Evolutionary conservation across 2,113 vertebrate genomes (phyloP), one percentile per base, ranked within the genome.

Genomic region (Megaleporinus macrocephalus): DNA sequence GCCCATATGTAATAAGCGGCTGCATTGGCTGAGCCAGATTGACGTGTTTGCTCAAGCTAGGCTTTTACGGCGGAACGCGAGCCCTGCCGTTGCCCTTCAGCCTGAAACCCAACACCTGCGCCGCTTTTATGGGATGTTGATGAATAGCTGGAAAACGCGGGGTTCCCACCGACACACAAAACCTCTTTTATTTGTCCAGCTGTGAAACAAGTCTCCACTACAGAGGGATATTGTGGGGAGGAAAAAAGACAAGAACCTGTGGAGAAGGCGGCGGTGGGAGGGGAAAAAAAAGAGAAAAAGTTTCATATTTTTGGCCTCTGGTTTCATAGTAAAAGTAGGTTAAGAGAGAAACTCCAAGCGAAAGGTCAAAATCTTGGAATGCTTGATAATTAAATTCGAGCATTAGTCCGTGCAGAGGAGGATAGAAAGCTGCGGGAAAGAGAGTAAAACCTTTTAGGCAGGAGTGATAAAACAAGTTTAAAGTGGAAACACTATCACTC

Each of bases 101-200:
- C 85, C 63, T 81, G 86, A 83, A 89, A 88, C 51, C 30, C 75
- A 87, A 85, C 89, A 90, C 86, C 87, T 89, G 84, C 70, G 36
- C 82, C 79, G 71, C 41, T 79, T 88, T 89, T 84, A 90, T 86
- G 80, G 84, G 86, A 86, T 83, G 85, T 78, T 86, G 87, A 84
- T 87, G 83, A 88, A 89, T 86, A 89, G 86, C 78, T 88, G 80
- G 73, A 78, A 84, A 85, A 84, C 73, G 14, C 24, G 53, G 69
- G 57, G 82, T 87, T 90, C 89, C 86, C 87, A 86, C 85, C 68
- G 55, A 75, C 63, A 76, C 74, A 87, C 84, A 90, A 88, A 90
- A 87, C 73, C 70, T 61, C 81, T 85, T 84, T 84, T 88, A 89
- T 90, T 89, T 89, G 80, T 88, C 85, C 86, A 88, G 87, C 86